These are phyloP conservation scores for Brachionus sp. DNA, from an alignment of 1,140 invertebrate species.

Conservation along the genomic window DNA sequence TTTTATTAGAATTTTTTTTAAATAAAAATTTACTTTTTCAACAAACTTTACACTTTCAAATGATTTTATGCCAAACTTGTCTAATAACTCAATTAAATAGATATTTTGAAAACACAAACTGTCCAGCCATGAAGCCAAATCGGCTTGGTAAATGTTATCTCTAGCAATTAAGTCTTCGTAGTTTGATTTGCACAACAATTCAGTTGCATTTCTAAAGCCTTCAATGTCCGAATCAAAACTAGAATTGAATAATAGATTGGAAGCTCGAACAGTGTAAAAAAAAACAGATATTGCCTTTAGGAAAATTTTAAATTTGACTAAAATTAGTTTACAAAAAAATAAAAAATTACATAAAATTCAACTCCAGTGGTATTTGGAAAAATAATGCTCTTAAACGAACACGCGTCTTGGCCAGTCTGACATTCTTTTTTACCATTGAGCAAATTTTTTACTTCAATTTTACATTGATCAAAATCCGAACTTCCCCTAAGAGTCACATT, in stretches of 20 bases:
- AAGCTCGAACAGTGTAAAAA: neutral
- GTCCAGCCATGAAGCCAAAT: neutral
- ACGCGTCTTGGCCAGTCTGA: neutral
- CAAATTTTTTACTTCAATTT: neutral
- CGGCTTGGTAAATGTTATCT: neutral
- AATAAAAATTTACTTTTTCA: constrained; percentile 1
- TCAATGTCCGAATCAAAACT: neutral
- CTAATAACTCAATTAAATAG: neutral
- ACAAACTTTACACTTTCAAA: constrained; percentile 7
- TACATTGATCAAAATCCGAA: neutral
- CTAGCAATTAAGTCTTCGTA: neutral
- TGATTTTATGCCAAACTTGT: neutral
- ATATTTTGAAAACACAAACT: constrained; percentile 16
- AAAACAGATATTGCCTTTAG: constrained; percentile 22
- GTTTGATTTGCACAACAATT: neutral
- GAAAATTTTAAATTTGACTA: neutral
- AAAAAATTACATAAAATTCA: neutral
- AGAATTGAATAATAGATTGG: constrained; percentile 6
- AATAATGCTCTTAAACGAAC: neutral
- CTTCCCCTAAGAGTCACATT: neutral
- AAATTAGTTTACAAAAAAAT: neutral
- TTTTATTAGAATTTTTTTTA: too few species aligned
- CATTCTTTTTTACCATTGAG: neutral
- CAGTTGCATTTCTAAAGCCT: neutral
- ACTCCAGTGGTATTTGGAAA: constrained; percentile 17